phyloP scores from a whole-genome alignment of 2,888 invertebrate genomes.

The Podabrus alpinus region DNA sequence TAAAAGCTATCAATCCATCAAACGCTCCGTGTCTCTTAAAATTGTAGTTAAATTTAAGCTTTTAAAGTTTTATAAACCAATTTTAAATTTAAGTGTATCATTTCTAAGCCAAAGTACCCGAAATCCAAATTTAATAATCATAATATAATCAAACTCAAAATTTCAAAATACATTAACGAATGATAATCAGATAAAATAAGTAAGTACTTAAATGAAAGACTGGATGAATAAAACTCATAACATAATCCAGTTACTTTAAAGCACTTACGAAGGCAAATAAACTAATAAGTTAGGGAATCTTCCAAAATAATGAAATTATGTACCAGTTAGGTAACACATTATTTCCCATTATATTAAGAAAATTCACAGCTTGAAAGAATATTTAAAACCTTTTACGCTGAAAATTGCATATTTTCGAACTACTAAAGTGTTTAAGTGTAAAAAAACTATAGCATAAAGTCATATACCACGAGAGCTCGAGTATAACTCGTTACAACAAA shows the following conservation, averaged over 20 bases:
- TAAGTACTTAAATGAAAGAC: not conserved
- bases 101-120: conserved; percentile 5
- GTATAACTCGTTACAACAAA: too few relatives aligned
- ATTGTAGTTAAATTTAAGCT: not conserved
- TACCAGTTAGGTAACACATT: not conserved
- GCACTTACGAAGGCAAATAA: conserved; percentile 2
- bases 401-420: too few relatives aligned
- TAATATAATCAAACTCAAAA: conserved; percentile 10
- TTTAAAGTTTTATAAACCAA: conserved; percentile 6
- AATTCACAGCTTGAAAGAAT: not conserved
- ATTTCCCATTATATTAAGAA: not conserved
- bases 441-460: too few relatives aligned
- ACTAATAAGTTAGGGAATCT: conserved; percentile 2
- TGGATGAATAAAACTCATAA: conserved; percentile 5
- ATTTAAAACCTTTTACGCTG: too few relatives aligned
- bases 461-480: too few relatives aligned
- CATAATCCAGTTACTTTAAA: conserved; percentile 11
- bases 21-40: not conserved
- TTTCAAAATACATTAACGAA: conserved; percentile 8
- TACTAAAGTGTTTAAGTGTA: too few relatives aligned
- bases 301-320: not conserved
- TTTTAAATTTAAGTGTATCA: not conserved
- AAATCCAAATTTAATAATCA: conserved; percentile 8
- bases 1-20: conserved; percentile 11
- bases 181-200: conserved; percentile 5